phyloP scores from a whole-genome alignment of 2,797 vertebrate species.

The Brachyalestes nurse region DNA sequence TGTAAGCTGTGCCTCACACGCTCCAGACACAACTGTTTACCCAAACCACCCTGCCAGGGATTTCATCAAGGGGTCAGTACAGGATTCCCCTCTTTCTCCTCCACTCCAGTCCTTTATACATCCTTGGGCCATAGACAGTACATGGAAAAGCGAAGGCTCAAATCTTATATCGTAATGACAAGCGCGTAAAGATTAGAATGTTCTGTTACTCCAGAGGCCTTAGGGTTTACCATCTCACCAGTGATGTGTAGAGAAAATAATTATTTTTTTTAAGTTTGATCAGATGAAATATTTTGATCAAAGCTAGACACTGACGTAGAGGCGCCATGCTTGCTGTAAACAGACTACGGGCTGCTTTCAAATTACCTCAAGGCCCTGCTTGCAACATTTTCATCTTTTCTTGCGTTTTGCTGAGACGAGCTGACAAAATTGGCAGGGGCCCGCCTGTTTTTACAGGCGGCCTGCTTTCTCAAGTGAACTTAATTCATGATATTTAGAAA shows the following conservation, averaged over 20 bases:
- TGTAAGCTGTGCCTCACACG: slow-evolving; percentile 54
- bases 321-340: not conserved
- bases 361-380: not conserved
- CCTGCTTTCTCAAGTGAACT: slow-evolving; percentile 44
- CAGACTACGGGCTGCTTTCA: not conserved
- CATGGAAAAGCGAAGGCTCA: slow-evolving; percentile 14
- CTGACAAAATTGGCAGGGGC: slow-evolving; percentile 26
- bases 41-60: slow-evolving; percentile 58
- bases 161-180: not conserved
- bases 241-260: not conserved
- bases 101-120: slow-evolving; percentile 17
- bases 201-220: not conserved
- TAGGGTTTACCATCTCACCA: not conserved
- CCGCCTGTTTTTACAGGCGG: slow-evolving; percentile 44
- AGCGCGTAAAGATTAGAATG: slow-evolving; percentile 9
- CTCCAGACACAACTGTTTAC: slow-evolving; percentile 63
- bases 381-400: slow-evolving; percentile 22
- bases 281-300: not conserved
- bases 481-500: slow-evolving; percentile 48
- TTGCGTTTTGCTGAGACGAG: slow-evolving; percentile 25
- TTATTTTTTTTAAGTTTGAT: not conserved
- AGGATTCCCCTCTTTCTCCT: slow-evolving; percentile 30
- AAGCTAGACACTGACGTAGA: not conserved
- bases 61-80: slow-evolving; percentile 61
- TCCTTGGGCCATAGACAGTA: slow-evolving; percentile 10